Conservation (phyloP, 2,888 invertebrate genomes). For the Mermis nigrescens region DNA sequence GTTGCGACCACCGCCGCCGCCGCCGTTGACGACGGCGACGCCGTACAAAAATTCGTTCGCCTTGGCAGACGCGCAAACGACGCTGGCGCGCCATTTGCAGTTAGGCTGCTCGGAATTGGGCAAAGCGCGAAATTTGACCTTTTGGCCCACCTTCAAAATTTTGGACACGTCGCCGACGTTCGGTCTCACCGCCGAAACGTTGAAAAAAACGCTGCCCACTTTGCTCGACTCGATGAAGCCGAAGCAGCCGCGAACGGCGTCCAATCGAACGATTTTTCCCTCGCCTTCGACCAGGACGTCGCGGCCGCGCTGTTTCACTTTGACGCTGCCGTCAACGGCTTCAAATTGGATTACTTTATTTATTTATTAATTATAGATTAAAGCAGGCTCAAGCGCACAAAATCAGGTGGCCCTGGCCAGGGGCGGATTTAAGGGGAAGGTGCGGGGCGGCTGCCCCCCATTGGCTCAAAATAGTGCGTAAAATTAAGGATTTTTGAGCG, state of each 20-base stretch:
- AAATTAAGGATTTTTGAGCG: too few relatives aligned
- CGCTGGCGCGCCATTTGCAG: slow-evolving; percentile 1
- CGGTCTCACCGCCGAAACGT: slow-evolving; percentile 9
- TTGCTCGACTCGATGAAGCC: slow-evolving; percentile 5
- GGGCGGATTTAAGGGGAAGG: too few relatives aligned
- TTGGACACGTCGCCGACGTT: slow-evolving; percentile 5
- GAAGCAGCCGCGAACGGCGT: slow-evolving; percentile 30
- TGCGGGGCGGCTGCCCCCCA: too few relatives aligned
- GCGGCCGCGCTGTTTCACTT: slow-evolving; percentile 1
- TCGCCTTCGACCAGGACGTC: slow-evolving; percentile 3
- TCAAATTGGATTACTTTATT: too few relatives aligned
- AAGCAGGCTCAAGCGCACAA: too few relatives aligned
- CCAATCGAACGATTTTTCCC: slow-evolving; percentile 21
- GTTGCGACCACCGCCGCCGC: not conserved
- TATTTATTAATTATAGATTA: too few relatives aligned
- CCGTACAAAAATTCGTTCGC: not conserved
- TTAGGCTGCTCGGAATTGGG: not conserved
- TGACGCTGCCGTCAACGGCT: slow-evolving; percentile 4
- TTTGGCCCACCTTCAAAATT: slow-evolving; percentile 3
- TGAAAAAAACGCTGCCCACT: slow-evolving; percentile 9
- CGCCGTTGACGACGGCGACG: not conserved
- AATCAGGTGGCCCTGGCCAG: too few relatives aligned
- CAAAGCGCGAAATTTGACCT: not conserved
- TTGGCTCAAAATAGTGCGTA: too few relatives aligned
- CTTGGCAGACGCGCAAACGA: not conserved